Evolutionary conservation across 1,140 invertebrate species (phyloP), one percentile per base, ranked within the genome.

Genomic region (Oreohelix idahoensis): DNA sequence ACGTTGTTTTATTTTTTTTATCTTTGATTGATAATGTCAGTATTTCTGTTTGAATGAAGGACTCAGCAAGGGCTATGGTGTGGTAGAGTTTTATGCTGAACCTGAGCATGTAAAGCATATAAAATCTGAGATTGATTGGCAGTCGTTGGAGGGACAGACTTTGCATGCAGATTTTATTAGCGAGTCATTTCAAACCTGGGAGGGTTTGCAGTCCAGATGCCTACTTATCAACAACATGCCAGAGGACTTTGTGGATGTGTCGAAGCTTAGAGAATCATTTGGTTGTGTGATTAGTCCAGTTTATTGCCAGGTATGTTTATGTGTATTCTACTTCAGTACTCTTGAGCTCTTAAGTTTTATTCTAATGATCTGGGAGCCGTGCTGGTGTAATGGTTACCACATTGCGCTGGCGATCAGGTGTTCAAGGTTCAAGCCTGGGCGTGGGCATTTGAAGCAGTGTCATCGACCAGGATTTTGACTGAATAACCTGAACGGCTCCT

Each of bases 1-100:
- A n/a, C n/a, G n/a, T n/a, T n/a, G n/a, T n/a, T 45, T 45, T 45
- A 15, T 8, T 45, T 45, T 8, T 45, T 45, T 5, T 45, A 45
- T 45, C 42, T 8, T 45, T 45, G 5, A 15, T 45, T 20, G 53
- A 58, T 58, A 15, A 58, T 58, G 4, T 58, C 20, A 15, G 53
- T 23, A 58, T 2, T 23, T n/a, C 17, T 58, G n/a, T 82, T 38
- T 51, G 15, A 73, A 29, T 85, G 29, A 66, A 92, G 92, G 89
- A 83, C 92, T 93, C 73, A 94, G 92, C 87, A 94, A 94, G 88
- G 94, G 94, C 1, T 95, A 95, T 90, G 94, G 94, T 20, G 93
- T 95, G 87, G 94, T 95, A 15, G 94, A 94, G 86, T 95, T 94
- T 90, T 87, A 91, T 32, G 93, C 91, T 45, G 93, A 88, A 39